Evolutionary conservation across 2,888 invertebrate species (phyloP), one percentile per base, ranked within the genome.

Genomic region (Celastrina argiolus): DNA sequence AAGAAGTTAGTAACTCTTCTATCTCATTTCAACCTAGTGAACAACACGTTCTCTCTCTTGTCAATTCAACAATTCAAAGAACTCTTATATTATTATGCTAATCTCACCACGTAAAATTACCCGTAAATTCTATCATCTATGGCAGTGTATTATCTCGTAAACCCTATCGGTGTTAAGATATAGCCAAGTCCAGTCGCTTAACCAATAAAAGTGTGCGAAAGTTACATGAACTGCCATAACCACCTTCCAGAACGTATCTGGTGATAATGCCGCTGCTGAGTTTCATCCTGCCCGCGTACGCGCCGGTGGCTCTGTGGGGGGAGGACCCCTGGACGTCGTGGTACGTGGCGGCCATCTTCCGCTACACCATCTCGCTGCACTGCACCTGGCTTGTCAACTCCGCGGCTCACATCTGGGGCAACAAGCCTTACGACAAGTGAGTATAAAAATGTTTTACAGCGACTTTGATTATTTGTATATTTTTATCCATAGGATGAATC

Each of bases 371-470:
- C 6, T 93, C 95, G 0, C 92, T 98, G 58, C 95, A 99, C 82
- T 92, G 94, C 75, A 98, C 98, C 0, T 98, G 98, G 98, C 88
- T 97, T 68, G 97, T 98, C 18, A 98, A 98, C 89, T 97, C 97
- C 69, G 97, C 96, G 0, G 98, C 98, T 0, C 98, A 98, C 81
- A 95, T 97, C 75, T 98, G 96, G 94, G 98, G 98, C 73, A 95
- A 93, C 82, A 95, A 94, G 78, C 98, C 98, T 1, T 98, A 96
- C 82, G 98, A 99, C 83, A 93, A 93, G 94, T 95, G 82, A 93
- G 93, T 87, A 18, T 71, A 12, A 0, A 12, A 5, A 36, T 36
- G 36, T 36, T 28, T 28, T 4, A 28, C 36, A 36, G 5, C 7
- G 36, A 36, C 1, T 4, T n/a, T n/a, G n/a, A n/a, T 7, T 7